A percentile compares a stretch with the other conserved stretches of the same genome.
Conservation (phyloP, 2,797 vertebrate species). For the Brachyrhaphis roseni region DNA sequence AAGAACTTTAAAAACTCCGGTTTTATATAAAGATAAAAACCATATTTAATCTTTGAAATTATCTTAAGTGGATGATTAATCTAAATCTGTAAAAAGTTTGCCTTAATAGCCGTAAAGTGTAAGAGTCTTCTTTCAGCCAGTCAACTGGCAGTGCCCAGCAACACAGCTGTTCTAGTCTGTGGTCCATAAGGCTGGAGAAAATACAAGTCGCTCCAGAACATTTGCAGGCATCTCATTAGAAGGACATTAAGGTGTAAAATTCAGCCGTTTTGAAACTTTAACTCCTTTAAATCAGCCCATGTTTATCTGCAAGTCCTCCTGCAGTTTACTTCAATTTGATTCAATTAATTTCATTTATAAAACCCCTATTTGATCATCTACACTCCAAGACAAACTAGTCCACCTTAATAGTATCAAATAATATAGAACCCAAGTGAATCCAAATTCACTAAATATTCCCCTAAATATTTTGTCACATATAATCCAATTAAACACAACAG, state of each 20-base stretch:
- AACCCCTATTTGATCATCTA: background rate
- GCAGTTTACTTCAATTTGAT: background rate
- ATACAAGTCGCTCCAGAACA: background rate
- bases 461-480: background rate
- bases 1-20: constrained; percentile 20
- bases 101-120: background rate
- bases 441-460: background rate
- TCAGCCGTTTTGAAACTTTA: background rate
- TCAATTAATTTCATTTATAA: background rate
- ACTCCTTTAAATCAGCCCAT: background rate
- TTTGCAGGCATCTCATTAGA: background rate
- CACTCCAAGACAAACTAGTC: background rate
- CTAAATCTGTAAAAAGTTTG: background rate
- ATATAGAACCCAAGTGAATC: background rate
- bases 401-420: background rate
- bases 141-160: background rate
- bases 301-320: background rate
- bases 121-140: background rate
- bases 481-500: background rate
- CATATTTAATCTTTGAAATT: background rate
- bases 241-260: background rate
- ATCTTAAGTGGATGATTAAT: background rate
- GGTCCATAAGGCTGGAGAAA: background rate
- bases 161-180: background rate
- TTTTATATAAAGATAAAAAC: background rate